Base-by-base conservation (phyloP, 2,797 vertebrate species). In the Rhinogobio ventralis region DNA sequence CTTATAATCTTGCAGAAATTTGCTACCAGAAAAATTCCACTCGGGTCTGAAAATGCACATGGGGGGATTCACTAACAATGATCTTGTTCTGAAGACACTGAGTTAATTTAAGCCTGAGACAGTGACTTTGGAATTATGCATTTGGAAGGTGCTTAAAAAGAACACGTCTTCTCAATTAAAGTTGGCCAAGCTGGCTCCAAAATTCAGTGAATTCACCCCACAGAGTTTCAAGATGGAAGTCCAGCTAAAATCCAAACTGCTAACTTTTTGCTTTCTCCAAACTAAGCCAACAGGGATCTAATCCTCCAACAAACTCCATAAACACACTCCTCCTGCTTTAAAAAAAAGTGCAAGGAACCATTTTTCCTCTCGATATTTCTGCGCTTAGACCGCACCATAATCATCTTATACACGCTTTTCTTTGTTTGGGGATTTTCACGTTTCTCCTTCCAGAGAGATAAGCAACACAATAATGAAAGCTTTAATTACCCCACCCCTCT, bases 401-500 rank as follows among this genome's bases (percentile, higher is more conserved):
- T 88, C 90, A 90, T 90, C 89, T 89, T 88, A 81, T 88, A 91
- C 85, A 91, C 88, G 85, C 91, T 93, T 92, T 89, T 90, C 90
- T 90, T 91, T 91, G 88, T 89, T 93, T 33, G 86, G 91, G 91
- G 91, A 89, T 91, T 96, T 97, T 89, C 94, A 93, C 87, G 94
- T 95, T 96, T 94, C 95, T 97, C 95, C 95, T 95, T 96, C 96
- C 94, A 88, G 86, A 62, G 90, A 88, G 93, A 97, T 96, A 94
- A 94, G 91, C 87, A 93, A 94, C 95, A 94, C 96, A 96, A 96
- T 97, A 96, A 97, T 95, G 95, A 96, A 96, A 96, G 95, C 95
- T 96, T 96, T 96, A 96, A 96, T 95, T 96, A 97, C 95, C 96
- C 97, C 94, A 96, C 95, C 97, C 95, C 96, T 94, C 95, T 96